These are phyloP conservation scores for Sycophaga agraensis DNA, from an alignment of 1,140 invertebrate species.

Conservation along the genomic window DNA sequence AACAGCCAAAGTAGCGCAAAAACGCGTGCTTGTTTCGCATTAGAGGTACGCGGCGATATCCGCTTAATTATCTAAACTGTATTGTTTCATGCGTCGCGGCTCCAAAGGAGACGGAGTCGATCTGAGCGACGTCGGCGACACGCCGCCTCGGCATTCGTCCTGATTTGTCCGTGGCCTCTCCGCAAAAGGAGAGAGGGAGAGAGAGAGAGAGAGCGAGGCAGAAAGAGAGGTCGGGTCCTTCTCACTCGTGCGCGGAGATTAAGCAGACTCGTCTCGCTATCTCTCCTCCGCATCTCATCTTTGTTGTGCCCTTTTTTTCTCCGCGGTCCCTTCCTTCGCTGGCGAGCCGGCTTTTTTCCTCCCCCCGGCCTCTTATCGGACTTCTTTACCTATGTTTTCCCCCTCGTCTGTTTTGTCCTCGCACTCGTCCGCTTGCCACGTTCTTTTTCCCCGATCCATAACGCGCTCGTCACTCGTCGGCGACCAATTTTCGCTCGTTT, in stretches of 20 bases:
- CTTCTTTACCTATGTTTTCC: slow-evolving; percentile 23
- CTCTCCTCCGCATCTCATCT: slow-evolving; percentile 24
- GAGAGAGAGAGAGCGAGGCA: slow-evolving; percentile 13
- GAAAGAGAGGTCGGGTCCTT: neutral
- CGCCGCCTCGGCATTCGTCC: neutral
- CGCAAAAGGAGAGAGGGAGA: too few species aligned
- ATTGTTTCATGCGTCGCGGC: slow-evolving; percentile 34
- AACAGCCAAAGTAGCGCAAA: too few species aligned
- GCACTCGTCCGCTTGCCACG: neutral
- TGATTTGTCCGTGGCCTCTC: too few species aligned
- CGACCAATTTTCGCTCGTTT: neutral
- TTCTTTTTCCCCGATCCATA: too few species aligned
- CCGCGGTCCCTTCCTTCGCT: neutral
- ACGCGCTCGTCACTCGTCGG: neutral
- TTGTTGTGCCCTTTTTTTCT: slow-evolving; percentile 2
- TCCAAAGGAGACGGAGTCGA: neutral
- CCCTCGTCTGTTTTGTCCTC: slow-evolving; percentile 4
- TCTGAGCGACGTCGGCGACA: neutral
- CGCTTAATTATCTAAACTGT: slow-evolving; percentile 49
- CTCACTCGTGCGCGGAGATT: neutral
- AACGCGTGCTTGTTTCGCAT: slow-evolving; percentile 14
- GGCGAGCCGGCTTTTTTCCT: neutral
- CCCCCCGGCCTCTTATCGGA: neutral
- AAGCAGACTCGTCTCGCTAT: slow-evolving; percentile 22
- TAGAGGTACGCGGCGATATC: slow-evolving; percentile 33